Percentiles rank a stretch among this genome's conserved stretches.
Conservation (phyloP, 2,888 invertebrate genomes). For the Ischnus inquisitorius region DNA sequence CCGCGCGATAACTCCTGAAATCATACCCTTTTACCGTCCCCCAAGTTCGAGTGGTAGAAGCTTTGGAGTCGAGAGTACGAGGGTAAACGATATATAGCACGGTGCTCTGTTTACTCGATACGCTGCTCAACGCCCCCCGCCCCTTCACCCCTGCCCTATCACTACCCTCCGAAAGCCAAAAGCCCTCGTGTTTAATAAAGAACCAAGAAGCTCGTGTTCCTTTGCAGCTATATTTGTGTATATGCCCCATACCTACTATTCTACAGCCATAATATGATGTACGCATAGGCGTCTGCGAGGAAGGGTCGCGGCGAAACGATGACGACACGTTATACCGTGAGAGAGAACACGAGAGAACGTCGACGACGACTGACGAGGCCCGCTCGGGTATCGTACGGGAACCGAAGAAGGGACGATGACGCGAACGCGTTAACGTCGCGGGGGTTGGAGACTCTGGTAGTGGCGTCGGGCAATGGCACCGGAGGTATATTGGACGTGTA, state of each 20-base stretch:
- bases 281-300: constrained; percentile 38
- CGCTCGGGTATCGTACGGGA: constrained; percentile 46
- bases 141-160: background rate
- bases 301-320: constrained; percentile 26
- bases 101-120: constrained; percentile 76
- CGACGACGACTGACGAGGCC: constrained; percentile 35
- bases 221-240: constrained; percentile 33
- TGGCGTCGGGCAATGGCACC: constrained; percentile 39
- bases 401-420: constrained; percentile 55
- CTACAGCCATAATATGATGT: constrained; percentile 27
- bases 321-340: constrained; percentile 46
- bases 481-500: constrained; percentile 42
- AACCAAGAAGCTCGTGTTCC: constrained; percentile 64
- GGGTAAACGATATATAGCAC: background rate
- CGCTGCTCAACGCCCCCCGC: background rate
- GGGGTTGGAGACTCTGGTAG: constrained; percentile 15
- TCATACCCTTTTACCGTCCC: constrained; percentile 2
- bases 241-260: background rate
- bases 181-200: constrained; percentile 81
- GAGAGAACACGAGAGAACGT: constrained; percentile 49
- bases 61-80: constrained; percentile 20
- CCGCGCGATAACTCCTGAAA: constrained; percentile 28
- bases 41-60: constrained; percentile 6
- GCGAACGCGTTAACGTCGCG: constrained; percentile 44
- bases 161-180: constrained; percentile 73